Percentiles rank a stretch among this genome's conserved stretches.
Evolutionary conservation across 2,113 vertebrate genomes (phyloP).

Genomic region (Dinomys branickii): DNA sequence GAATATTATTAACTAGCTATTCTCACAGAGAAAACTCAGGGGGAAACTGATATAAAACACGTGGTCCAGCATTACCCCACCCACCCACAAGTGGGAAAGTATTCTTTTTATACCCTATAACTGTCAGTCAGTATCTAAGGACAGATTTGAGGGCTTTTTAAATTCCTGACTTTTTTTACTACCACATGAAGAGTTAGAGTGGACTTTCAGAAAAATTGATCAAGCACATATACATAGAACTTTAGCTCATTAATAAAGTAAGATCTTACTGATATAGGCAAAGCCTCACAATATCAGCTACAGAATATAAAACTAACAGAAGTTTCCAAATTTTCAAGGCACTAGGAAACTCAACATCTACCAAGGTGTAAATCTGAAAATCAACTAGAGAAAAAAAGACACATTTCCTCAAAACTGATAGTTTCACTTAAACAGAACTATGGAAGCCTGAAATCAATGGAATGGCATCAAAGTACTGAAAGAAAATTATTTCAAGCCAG

Average conservation of each 20-base stretch:
- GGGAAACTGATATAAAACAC: neutral
- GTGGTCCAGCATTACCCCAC: neutral
- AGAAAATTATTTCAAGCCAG: slow-evolving; percentile 16
- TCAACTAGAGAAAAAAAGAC: neutral
- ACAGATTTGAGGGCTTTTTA: neutral
- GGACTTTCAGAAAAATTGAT: neutral
- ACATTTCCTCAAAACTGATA: neutral
- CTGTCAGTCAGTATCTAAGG: neutral
- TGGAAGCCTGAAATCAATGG: slow-evolving; percentile 17
- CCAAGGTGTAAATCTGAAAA: neutral
- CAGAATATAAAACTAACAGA: neutral
- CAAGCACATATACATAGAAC: neutral
- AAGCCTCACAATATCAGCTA: neutral
- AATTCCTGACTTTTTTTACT: neutral
- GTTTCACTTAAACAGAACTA: slow-evolving; percentile 9
- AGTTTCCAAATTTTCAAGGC: neutral
- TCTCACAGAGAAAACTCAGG: neutral
- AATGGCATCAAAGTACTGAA: slow-evolving; percentile 31
- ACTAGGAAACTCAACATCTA: neutral
- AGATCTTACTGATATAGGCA: neutral
- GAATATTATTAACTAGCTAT: neutral
- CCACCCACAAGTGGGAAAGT: neutral
- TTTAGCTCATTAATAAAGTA: neutral
- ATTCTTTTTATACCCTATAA: neutral
- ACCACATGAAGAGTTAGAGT: neutral